Base-by-base conservation (phyloP, 2,113 vertebrate species). In the Pionites leucogaster region DNA sequence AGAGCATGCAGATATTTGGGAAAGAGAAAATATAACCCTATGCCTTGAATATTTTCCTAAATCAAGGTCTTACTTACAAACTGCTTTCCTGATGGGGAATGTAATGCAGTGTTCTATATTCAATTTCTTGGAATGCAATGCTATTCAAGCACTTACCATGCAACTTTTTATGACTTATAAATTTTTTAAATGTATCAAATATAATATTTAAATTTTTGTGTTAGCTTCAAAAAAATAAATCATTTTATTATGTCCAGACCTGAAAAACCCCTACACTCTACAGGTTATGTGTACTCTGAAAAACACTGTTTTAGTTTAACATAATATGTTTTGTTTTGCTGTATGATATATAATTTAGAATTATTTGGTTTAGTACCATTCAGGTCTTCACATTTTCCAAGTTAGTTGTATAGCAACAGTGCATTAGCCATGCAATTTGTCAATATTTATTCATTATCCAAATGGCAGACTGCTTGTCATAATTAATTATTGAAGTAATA, bases 401-500 rank as follows among this genome's bases (percentile, higher is more conserved):
- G 59, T 79, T 81, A 92, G 93, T 93, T 98, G 95, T 84, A 95
- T 37, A 97, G 91, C 82, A 93, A 37, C 70, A 94, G 70, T 98
- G 97, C 98, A 98, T 98, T 97, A 98, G 95, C 97, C 97, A 97
- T 98, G 98, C 95, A 98, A 99, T 99, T 99, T 98, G 99, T 99
- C 99, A 99, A 97, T 98, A 98, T 99, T 99, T 98, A 98, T 97
- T 98, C 97, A 96, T 98, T 98, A 98, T 98, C 97, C 96, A 98
- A 98, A 98, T 99, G 98, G 97, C 98, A 98, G 98, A 97, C 97
- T 98, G 97, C 98, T 98, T 99, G 99, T 99, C 99, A 98, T 98
- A 98, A 99, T 99, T 98, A 98, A 99, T 99, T 99, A 99, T 98
- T 97, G 97, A 98, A 88, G 98, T 98, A 98, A 99, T 99, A 99